Percentiles rank a stretch among this genome's conserved stretches.
Conservation (phyloP, 1,140 invertebrate species). For the Drosophila quadrilineata region DNA sequence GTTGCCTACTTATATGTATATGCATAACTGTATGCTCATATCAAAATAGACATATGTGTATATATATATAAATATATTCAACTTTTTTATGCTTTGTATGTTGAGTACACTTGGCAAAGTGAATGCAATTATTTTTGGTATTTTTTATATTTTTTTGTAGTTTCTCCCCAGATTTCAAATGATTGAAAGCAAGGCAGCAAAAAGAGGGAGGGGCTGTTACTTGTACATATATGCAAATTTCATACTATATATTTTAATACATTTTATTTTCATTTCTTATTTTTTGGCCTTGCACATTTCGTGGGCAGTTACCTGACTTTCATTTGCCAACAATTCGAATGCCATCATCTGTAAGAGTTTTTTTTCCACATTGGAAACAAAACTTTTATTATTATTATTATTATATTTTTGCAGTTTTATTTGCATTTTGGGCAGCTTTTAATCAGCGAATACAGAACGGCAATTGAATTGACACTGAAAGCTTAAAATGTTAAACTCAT, state of each 20-base stretch:
- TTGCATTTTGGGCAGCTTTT: too few relatives aligned
- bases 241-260: not conserved
- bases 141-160: too few relatives aligned
- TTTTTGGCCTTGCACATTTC: slow-evolving; percentile 30
- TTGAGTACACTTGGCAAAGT: slow-evolving; percentile 54
- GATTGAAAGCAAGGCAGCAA: slow-evolving; percentile 38
- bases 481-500: too few relatives aligned
- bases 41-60: not conserved
- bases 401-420: too few relatives aligned
- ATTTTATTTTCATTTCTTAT: slow-evolving; percentile 6
- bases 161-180: slow-evolving; percentile 54
- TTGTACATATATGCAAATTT: slow-evolving; percentile 12
- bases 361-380: too few relatives aligned
- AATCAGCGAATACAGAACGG: slow-evolving; percentile 12
- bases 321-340: slow-evolving; percentile 18
- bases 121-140: too few relatives aligned
- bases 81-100: slow-evolving; percentile 53
- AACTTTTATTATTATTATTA: slow-evolving; percentile 3
- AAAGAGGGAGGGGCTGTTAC: slow-evolving; percentile 10
- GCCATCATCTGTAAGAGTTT: slow-evolving; percentile 35
- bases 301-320: slow-evolving; percentile 31
- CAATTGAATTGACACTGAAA: not conserved
- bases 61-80: slow-evolving; percentile 17
- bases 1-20: slow-evolving; percentile 13
- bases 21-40: slow-evolving; percentile 1